A percentile compares a stretch with the other conserved stretches of the same genome.
Evolutionary conservation across 1,140 invertebrate genomes (phyloP).

Genomic region (Tachypleus tridentatus): DNA sequence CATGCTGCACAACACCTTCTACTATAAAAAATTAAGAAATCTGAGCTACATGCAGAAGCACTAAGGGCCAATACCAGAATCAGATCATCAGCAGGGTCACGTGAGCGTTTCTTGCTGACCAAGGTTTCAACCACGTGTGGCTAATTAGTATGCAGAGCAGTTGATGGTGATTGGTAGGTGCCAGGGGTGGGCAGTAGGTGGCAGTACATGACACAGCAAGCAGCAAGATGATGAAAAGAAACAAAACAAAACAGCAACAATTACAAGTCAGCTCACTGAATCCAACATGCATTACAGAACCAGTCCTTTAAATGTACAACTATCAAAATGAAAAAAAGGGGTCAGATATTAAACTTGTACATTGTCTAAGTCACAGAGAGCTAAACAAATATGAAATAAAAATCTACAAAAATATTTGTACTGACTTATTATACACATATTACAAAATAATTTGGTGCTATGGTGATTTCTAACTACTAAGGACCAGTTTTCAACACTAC

Average conservation of each 20-base stretch:
- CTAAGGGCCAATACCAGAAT: conserved; percentile 64
- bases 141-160: conserved; percentile 38
- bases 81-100: conserved; percentile 69
- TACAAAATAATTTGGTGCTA: too few species aligned
- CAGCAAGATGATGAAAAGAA: conserved; percentile 29
- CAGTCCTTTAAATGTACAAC: too few species aligned
- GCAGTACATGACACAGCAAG: conserved; percentile 40
- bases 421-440: too few species aligned
- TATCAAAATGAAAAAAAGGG: too few species aligned
- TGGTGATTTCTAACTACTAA: too few species aligned
- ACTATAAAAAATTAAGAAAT: too few species aligned
- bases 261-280: conserved; percentile 20
- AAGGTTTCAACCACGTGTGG: conserved; percentile 38
- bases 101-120: conserved; percentile 74
- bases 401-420: too few species aligned
- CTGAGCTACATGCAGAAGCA: conserved; percentile 34
- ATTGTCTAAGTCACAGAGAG: too few species aligned
- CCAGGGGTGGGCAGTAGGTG: conserved; percentile 25
- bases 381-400: too few species aligned
- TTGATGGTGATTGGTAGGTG: conserved; percentile 30
- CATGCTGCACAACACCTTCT: too few species aligned
- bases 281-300: conserved; percentile 12
- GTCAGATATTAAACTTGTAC: too few species aligned
- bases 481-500: too few species aligned
- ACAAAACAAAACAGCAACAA: conserved; percentile 21